Percentiles rank a stretch among this genome's conserved stretches.
Evolutionary conservation across 1,140 invertebrate genomes (phyloP).

Genomic region (Stegodyphus mimosarum): DNA sequence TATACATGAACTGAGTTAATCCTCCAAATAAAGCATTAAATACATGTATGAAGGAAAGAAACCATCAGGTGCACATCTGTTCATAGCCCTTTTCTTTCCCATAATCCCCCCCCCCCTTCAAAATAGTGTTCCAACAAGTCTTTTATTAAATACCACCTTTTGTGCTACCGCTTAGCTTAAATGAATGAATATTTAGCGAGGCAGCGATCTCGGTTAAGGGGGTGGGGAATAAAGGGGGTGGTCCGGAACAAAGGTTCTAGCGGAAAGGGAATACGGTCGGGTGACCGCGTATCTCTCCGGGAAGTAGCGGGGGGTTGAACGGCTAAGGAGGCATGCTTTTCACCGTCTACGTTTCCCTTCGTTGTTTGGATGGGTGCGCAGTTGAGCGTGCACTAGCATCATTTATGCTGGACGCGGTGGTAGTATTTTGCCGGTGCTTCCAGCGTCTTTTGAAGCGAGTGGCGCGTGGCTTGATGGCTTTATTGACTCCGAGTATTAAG

Average conservation of each 20-base stretch:
- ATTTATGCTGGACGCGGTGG: too few relatives aligned
- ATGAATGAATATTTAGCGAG: conserved; percentile 58
- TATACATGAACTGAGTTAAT: too few relatives aligned
- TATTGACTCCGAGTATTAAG: too few relatives aligned
- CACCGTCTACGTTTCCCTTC: background rate
- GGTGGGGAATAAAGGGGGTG: background rate
- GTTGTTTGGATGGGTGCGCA: conserved; percentile 2
- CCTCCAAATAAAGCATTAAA: too few relatives aligned
- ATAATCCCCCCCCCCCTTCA: background rate
- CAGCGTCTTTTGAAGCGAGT: too few relatives aligned
- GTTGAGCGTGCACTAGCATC: background rate
- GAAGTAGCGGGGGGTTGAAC: background rate
- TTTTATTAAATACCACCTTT: conserved; percentile 57
- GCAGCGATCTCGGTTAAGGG: background rate
- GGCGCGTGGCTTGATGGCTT: too few relatives aligned
- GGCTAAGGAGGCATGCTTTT: background rate
- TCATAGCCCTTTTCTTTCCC: background rate
- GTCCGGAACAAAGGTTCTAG: background rate
- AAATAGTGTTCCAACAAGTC: conserved; percentile 46
- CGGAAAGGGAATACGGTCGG: conserved; percentile 20
- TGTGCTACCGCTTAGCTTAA: conserved; percentile 42
- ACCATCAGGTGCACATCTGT: conserved; percentile 12
- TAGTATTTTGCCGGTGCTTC: too few relatives aligned
- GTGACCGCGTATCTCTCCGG: conserved; percentile 23
- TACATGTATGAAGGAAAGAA: background rate